A percentile compares a stretch with the other conserved stretches of the same genome.
phyloP scores from a whole-genome alignment of 2,113 vertebrate species.

The Guaruba guarouba region DNA sequence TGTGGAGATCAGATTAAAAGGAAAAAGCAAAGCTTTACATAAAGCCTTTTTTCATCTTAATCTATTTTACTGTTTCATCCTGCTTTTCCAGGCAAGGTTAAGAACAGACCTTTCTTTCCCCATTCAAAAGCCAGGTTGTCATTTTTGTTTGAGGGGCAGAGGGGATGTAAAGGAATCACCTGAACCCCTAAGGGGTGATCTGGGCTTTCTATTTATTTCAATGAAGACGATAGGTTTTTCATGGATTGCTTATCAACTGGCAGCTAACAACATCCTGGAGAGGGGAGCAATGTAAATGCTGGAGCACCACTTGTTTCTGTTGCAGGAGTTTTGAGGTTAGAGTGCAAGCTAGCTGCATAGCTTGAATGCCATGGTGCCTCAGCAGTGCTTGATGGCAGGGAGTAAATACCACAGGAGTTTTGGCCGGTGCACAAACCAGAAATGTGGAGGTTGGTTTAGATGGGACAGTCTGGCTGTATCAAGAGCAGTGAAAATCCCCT shows the following conservation, averaged over 20 bases:
- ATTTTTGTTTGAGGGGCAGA: neutral
- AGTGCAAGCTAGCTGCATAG: neutral
- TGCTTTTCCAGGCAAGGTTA: neutral
- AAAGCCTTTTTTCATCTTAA: neutral
- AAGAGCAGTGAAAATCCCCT: neutral
- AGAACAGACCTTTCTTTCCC: neutral
- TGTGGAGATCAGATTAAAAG: neutral
- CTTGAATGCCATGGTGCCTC: neutral
- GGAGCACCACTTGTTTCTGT: neutral
- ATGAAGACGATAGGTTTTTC: neutral
- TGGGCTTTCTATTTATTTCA: neutral
- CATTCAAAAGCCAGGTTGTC: neutral
- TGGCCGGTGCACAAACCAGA: neutral
- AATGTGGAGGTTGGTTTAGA: neutral
- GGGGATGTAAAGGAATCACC: neutral
- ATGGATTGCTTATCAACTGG: neutral
- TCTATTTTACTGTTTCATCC: neutral
- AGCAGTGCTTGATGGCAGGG: neutral
- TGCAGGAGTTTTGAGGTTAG: neutral
- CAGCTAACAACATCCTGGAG: neutral
- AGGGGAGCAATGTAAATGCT: fast-evolving
- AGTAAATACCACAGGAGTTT: neutral
- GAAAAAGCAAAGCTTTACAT: neutral
- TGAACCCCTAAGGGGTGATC: neutral
- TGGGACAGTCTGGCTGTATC: neutral